Base-by-base conservation (phyloP, 1,140 invertebrate species). In the Mactra quadrangularis region DNA sequence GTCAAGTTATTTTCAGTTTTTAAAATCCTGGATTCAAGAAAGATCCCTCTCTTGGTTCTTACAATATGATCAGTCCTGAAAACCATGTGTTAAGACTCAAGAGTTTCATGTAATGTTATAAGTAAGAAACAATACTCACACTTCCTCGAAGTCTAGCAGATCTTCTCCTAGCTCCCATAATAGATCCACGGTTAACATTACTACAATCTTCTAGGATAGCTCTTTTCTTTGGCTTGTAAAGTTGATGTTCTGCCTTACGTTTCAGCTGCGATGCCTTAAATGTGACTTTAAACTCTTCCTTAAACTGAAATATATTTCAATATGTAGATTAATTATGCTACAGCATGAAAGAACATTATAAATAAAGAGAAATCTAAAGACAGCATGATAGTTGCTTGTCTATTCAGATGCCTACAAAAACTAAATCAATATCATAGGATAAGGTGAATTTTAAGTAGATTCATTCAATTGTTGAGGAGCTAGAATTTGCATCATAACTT, bases 81-180 rank as follows among this genome's bases (percentile, higher is more conserved):
- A 7, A 47, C 17, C 7, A 47, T 47, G 7, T 47, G 41, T 9
- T 17, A 47, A 17, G n/a, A 7, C 41, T 47, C 7, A 7, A 47
- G 7, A 47, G 41, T 9, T 47, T 7, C 17, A 47, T 47, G 41
- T n/a, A n/a, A n/a, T n/a, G n/a, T n/a, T n/a, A n/a, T n/a, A n/a
- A n/a, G 17, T 7, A 27, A 62, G 38, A 47, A 45, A 45, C 9
- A 41, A 15, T 35, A 33, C 60, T 7, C 57, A 79, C 76, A 53
- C 35, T 52, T n/a, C 64, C 76, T 25, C 57, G 76, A 33, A 79
- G 38, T 52, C 76, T 53, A 9, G 76, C 76, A 35, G 76, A 79
- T 31, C 76, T 47, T 29, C 76, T 17, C 19, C 64, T 27, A 55
- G 27, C 25, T 0, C 45, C 47, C 52, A 52, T 70, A 29, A 77